phyloP scores from a whole-genome alignment of 2,888 invertebrate genomes.

The Scotopteryx bipunctaria region DNA sequence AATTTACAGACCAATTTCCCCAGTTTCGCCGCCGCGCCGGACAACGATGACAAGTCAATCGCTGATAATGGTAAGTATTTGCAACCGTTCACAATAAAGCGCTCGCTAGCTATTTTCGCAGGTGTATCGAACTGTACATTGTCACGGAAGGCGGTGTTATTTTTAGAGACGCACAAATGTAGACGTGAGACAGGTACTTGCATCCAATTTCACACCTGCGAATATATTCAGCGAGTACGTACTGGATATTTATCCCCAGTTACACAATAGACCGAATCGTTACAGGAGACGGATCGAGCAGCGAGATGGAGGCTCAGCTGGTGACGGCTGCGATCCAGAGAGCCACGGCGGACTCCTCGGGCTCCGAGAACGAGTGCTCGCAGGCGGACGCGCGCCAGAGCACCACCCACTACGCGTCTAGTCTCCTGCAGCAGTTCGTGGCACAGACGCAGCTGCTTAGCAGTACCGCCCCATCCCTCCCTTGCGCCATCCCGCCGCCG shows the following conservation, averaged over 20 bases:
- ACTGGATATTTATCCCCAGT: background rate
- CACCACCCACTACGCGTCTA: slow-evolving; percentile 87
- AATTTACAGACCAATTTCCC: slow-evolving; percentile 85
- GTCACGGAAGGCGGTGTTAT: background rate
- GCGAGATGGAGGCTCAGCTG: slow-evolving; percentile 89
- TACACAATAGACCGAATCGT: slow-evolving; percentile 34
- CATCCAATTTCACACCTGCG: background rate
- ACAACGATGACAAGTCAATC: slow-evolving; percentile 77
- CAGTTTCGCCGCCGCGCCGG: slow-evolving; percentile 72
- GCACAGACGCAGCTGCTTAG: slow-evolving; percentile 89
- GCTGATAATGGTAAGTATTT: slow-evolving; percentile 72
- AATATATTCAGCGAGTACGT: background rate
- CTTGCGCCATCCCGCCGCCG: slow-evolving; percentile 55
- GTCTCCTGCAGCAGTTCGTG: slow-evolving; percentile 90
- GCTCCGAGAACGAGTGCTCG: slow-evolving; percentile 88
- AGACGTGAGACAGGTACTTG: too few species aligned
- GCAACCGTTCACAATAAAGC: slow-evolving; percentile 1
- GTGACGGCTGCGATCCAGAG: slow-evolving; percentile 91
- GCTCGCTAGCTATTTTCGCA: background rate
- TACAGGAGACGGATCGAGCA: slow-evolving; percentile 85
- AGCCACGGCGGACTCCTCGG: slow-evolving; percentile 86
- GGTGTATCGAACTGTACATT: background rate
- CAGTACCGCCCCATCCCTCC: slow-evolving; percentile 59
- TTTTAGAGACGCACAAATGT: background rate
- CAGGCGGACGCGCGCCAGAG: slow-evolving; percentile 80